Conservation (phyloP, 92 coral and sea anemone species). For the Zoanthus solanderi region DNA sequence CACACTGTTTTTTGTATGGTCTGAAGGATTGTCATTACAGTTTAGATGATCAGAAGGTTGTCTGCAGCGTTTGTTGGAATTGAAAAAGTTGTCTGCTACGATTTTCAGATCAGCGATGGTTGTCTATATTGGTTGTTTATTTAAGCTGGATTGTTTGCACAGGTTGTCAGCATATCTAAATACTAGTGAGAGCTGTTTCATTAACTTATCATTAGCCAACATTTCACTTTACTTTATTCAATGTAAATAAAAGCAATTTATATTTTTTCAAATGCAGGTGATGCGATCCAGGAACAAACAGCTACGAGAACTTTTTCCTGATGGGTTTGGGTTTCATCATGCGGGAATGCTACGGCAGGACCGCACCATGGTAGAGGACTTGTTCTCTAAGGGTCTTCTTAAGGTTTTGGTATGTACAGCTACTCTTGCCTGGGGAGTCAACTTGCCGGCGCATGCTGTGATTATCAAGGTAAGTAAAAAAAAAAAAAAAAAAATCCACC, state of each 20-base stretch:
- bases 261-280: slow-evolving; percentile 62
- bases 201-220: too few species aligned
- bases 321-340: slow-evolving; percentile 95
- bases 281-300: slow-evolving; percentile 94
- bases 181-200: too few species aligned
- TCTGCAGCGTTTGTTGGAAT: too few species aligned
- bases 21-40: too few species aligned
- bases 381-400: slow-evolving; percentile 87
- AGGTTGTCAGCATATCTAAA: too few species aligned
- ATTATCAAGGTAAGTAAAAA: slow-evolving; percentile 80
- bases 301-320: slow-evolving; percentile 91
- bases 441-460: slow-evolving; percentile 98
- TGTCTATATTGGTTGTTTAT: too few species aligned
- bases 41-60: too few species aligned
- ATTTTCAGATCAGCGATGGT: too few species aligned
- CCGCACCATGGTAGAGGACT: slow-evolving; percentile 93
- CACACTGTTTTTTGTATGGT: too few species aligned
- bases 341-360: slow-evolving; percentile 98
- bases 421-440: slow-evolving; percentile 99
- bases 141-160: too few species aligned
- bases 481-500: slow-evolving; percentile 71
- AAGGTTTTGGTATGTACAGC: slow-evolving; percentile 97
- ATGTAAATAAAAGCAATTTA: not conserved
- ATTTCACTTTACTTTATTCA: too few species aligned
- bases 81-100: too few species aligned